These are phyloP conservation scores for Nettapus auritus DNA, from an alignment of 2,113 vertebrate species.

Conservation along the genomic window DNA sequence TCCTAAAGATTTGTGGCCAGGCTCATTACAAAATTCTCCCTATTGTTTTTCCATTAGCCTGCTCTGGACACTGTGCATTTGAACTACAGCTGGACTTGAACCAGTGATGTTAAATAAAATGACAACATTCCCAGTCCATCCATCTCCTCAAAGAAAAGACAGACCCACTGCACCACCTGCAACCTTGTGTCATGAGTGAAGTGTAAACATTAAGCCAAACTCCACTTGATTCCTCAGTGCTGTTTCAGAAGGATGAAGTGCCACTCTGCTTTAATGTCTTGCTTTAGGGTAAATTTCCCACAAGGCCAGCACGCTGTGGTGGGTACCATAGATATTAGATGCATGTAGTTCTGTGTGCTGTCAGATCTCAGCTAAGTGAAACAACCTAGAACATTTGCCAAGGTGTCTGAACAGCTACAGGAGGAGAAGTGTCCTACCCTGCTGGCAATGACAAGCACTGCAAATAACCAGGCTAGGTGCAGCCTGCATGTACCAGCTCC, in stretches of 20 bases:
- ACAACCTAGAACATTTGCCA: not conserved
- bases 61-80: not conserved
- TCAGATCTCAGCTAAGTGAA: not conserved
- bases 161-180: rapidly evolving
- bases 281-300: not conserved
- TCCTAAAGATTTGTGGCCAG: not conserved
- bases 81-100: not conserved
- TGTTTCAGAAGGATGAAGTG: not conserved
- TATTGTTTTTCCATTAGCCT: not conserved
- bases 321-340: not conserved
- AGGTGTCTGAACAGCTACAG: not conserved
- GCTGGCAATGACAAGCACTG: not conserved
- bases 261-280: not conserved
- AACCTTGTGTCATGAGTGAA: not conserved
- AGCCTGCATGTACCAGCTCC: not conserved
- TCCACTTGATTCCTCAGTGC: not conserved
- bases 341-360: not conserved
- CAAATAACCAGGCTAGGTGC: not conserved
- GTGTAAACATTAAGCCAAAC: not conserved
- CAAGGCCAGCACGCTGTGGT: not conserved
- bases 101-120: not conserved
- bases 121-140: not conserved
- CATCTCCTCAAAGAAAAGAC: not conserved
- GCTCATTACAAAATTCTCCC: not conserved
- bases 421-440: not conserved